Evolutionary conservation across 1,140 invertebrate species (phyloP), one percentile per base, ranked within the genome.

Genomic region (Schmidtea mediterranea): DNA sequence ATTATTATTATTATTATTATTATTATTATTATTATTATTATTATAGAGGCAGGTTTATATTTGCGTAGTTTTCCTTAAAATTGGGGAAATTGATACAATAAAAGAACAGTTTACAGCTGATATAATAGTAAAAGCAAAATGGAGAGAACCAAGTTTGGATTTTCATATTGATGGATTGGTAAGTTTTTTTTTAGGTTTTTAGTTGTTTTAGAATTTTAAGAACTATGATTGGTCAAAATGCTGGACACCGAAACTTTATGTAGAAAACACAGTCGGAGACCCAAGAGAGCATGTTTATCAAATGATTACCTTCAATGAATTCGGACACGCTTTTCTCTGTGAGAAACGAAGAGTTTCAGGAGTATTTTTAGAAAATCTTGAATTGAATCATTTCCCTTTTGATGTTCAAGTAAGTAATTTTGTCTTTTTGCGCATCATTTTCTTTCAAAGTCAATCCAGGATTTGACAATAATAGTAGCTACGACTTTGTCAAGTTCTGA

Each of bases 21-120:
- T n/a, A n/a, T n/a, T n/a, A n/a, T n/a, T n/a, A 32, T 32, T 32
- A 9, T 45, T 32, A 22, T 36, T 16, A 6, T 48, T 3, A 22
- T 16, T 48, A 23, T 48, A 51, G 50, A 15, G 50, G 6, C 32
- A 21, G 18, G 50, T 51, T 5, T 43, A 46, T 21, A 23, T 51
- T 10, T 21, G 46, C 23, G 55, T 62, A 6, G 55, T 57, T 8
- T 62, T 62, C 43, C 52, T 61, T 1, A 61, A 61, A 46, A 55
- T 62, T n/a, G 58, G 59, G 1, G 58, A 62, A 49, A 58, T 62
- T 10, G 58, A 62, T 50, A 62, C 61, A 2, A 46, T 62, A 10
- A 59, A 60, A 43, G 61, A 62, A 48, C 55, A 55, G 19, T 62
- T 56, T 46, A 52, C 52, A 36, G 61, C 59, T 1, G 59, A 62